Conservation (phyloP, 2,113 vertebrate genomes). For the Aegotheles bennettii region DNA sequence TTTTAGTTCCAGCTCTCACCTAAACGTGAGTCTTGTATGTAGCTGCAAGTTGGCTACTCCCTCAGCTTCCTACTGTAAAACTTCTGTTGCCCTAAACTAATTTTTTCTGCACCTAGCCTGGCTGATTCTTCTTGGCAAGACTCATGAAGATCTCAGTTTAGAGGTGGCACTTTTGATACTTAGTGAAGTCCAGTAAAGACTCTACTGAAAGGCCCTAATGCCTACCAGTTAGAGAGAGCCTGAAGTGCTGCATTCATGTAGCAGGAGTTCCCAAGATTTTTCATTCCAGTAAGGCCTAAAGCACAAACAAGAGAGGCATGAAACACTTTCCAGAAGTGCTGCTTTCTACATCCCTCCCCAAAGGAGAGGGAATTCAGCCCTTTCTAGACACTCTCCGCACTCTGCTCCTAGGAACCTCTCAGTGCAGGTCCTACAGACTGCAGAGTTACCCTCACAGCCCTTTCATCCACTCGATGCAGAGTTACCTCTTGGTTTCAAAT, state of each 20-base stretch:
- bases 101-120: background rate
- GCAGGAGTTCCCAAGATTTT: constrained; percentile 98
- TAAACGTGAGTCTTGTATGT: background rate
- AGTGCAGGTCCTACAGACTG: background rate
- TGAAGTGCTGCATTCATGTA: constrained; percentile 99
- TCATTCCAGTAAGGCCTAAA: constrained; percentile 95
- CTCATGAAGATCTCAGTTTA: background rate
- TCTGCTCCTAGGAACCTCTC: background rate
- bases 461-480: background rate
- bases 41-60: background rate
- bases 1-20: background rate
- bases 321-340: background rate
- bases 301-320: background rate
- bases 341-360: background rate
- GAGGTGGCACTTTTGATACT: background rate
- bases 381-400: background rate
- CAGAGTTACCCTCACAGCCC: background rate
- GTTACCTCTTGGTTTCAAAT: constrained; percentile 94
- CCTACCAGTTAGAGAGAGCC: constrained; percentile 97
- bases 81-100: background rate
- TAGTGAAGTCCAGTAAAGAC: background rate
- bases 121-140: background rate
- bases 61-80: background rate
- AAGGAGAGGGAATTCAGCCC: background rate
- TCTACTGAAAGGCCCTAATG: background rate